Evolutionary conservation across 2,888 invertebrate genomes (phyloP), one percentile per base, ranked within the genome.

Genomic region (Salpingus planirostris): DNA sequence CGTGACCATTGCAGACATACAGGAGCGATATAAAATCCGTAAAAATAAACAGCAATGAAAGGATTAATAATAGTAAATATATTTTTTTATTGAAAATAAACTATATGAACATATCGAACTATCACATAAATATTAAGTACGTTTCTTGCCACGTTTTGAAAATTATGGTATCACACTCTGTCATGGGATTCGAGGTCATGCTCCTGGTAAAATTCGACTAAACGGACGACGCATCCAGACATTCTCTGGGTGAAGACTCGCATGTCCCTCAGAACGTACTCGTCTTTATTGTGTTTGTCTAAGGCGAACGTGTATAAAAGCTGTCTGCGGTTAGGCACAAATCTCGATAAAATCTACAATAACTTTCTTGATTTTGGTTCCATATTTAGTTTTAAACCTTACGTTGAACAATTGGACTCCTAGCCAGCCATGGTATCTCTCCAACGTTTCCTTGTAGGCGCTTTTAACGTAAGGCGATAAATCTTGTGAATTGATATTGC

Each of bases 361-460:
- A 6, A 27, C 31, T 12, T 10, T 33, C 3, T 21, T 15, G 8
- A 15, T 31, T 8, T 6, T 23, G 23, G 11, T 23, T 23, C 6
- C 4, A 23, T 6, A 23, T 5, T 18, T 6, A 18, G 18, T 18
- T 18, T 18, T 18, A 8, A 18, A 30, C 3, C 69, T 67, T 68
- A 84, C 85, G 56, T 68, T 67, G 59, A 85, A 83, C 27, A 85
- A 61, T 64, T 80, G 78, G 54, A 80, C 80, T 2, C 80, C 76
- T 50, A 85, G 66, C 77, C 84, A 86, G 40, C 76, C 80, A 50
- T 87, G 87, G 56, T 82, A 78, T 38, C 71, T 72, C 57, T 81
- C 80, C 11, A 88, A 64, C 18, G 80, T 76, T 28, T 73, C 72
- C 47, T 78, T 72, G 58, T 87, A 87, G 1, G 86, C 78, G 37